A percentile compares a stretch with the other conserved stretches of the same genome.
Evolutionary conservation across 2,797 vertebrate genomes (phyloP).

Genomic region (Alosa sapidissima): DNA sequence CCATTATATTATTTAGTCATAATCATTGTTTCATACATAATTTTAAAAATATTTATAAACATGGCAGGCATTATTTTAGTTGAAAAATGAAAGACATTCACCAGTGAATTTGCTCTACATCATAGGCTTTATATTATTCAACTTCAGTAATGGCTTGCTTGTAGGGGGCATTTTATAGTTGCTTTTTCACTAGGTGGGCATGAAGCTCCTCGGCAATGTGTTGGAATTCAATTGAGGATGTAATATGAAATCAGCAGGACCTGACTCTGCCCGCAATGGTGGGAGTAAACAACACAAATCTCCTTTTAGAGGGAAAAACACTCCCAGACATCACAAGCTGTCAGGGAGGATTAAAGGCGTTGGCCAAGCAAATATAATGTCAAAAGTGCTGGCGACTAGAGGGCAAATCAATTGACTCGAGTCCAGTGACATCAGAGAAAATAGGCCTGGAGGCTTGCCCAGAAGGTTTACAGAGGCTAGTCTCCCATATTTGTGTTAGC

Average conservation of each 20-base stretch:
- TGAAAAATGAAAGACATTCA: neutral
- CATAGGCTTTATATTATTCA: conserved; percentile 28
- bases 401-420: conserved; percentile 62
- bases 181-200: conserved; percentile 36
- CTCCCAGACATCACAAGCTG: conserved; percentile 56
- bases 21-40: neutral
- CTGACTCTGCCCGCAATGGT: conserved; percentile 45
- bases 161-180: conserved; percentile 39
- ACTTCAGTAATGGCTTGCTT: conserved; percentile 33
- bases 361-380: conserved; percentile 45
- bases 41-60: neutral
- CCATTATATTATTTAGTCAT: neutral
- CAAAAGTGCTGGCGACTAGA: conserved; percentile 40
- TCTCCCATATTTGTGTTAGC: conserved; percentile 7
- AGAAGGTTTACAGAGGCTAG: conserved; percentile 48
- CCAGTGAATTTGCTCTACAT: conserved; percentile 27
- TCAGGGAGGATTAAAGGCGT: conserved; percentile 51
- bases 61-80: neutral
- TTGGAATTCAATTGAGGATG: conserved; percentile 40
- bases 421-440: conserved; percentile 48
- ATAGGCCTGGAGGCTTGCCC: conserved; percentile 27
- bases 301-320: conserved; percentile 47
- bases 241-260: conserved; percentile 45
- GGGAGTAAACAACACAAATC: conserved; percentile 59
- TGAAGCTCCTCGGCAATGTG: conserved; percentile 23